phyloP scores from a whole-genome alignment of 2,888 invertebrate species.

The Caenorhabditis sulstoni region DNA sequence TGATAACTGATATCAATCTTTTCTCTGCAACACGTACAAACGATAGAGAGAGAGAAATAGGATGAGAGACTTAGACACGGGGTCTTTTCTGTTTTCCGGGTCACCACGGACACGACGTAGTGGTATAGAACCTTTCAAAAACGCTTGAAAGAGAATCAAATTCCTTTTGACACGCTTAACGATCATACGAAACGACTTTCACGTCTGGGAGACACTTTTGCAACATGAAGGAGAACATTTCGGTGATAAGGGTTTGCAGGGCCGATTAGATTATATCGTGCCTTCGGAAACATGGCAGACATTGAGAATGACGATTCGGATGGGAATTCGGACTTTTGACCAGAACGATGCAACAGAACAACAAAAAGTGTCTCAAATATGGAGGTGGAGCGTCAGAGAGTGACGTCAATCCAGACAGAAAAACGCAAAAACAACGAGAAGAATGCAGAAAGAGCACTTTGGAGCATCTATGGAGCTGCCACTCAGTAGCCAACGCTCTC shows the following conservation, averaged over 20 bases:
- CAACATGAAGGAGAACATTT: constrained; percentile 10
- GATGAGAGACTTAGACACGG: neutral
- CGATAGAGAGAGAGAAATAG: neutral
- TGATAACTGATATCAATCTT: constrained; percentile 33
- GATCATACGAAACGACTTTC: neutral
- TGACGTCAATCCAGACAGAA: neutral
- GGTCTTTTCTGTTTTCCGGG: neutral
- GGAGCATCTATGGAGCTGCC: constrained; percentile 6
- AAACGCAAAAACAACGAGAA: neutral
- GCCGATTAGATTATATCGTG: too few relatives aligned
- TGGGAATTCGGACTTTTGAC: too few relatives aligned
- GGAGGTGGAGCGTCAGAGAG: neutral
- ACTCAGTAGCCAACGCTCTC: constrained; percentile 18
- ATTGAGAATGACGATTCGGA: too few relatives aligned
- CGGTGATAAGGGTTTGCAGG: constrained; percentile 34
- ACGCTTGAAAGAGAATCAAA: too few relatives aligned
- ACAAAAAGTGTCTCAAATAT: neutral
- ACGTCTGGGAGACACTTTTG: constrained; percentile 1
- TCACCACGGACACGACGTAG: neutral
- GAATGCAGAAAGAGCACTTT: neutral
- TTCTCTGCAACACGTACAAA: constrained; percentile 7
- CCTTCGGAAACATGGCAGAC: too few relatives aligned
- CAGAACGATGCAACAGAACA: too few relatives aligned
- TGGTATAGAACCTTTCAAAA: neutral
- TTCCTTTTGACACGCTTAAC: too few relatives aligned